Evolutionary conservation across 2,888 invertebrate genomes (phyloP).

Genomic region (Drosophila melanosoma): DNA sequence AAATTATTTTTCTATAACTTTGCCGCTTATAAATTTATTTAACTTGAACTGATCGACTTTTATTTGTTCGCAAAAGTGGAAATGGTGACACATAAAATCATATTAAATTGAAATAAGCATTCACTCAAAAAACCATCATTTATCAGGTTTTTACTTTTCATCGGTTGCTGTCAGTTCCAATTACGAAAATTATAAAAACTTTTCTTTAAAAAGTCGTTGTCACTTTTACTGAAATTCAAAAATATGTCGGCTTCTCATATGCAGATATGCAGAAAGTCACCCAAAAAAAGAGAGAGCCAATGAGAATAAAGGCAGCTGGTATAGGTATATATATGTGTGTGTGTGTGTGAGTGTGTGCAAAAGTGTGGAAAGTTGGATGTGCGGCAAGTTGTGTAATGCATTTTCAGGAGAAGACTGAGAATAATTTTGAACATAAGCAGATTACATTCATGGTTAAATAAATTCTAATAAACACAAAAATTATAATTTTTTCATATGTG

Average conservation of each 20-base stretch:
- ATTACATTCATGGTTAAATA: not conserved
- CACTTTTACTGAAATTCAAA: conserved; percentile 56
- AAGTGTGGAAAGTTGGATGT: conserved; percentile 11
- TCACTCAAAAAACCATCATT: conserved; percentile 2
- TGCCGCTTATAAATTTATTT: conserved; percentile 1
- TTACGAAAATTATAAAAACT: conserved; percentile 54
- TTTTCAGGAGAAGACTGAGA: not conserved
- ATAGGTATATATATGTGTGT: not conserved
- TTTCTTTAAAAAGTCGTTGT: conserved; percentile 55
- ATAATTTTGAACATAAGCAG: not conserved
- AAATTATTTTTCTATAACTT: conserved; percentile 5
- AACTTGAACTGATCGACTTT: conserved; percentile 20
- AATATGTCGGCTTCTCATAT: conserved; percentile 45
- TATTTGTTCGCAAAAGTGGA: conserved; percentile 15
- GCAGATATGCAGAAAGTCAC: conserved; percentile 22
- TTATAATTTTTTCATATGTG: not conserved
- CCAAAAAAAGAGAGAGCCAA: conserved; percentile 1
- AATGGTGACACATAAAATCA: conserved; percentile 19
- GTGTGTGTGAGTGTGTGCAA: not conserved
- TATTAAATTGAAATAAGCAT: conserved; percentile 37
- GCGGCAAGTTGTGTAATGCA: conserved; percentile 18
- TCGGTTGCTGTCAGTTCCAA: conserved; percentile 56
- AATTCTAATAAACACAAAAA: not conserved
- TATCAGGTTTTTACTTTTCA: conserved; percentile 5
- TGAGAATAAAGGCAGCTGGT: not conserved